Evolutionary conservation across 2,113 vertebrate genomes (phyloP).

Genomic region (Mobula hypostoma): DNA sequence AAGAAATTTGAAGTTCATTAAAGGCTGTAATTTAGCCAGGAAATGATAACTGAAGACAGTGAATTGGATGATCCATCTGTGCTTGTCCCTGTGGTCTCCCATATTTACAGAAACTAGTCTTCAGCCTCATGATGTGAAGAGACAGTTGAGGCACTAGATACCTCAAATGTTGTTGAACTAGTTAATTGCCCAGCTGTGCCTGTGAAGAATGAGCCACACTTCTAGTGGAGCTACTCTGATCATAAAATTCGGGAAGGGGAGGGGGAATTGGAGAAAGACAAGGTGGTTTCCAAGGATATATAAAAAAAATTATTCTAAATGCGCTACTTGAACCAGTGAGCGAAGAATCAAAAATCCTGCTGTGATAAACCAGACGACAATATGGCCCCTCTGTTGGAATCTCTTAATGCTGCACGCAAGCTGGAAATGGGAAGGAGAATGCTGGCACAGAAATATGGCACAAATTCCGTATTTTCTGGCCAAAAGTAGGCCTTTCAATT

Average conservation of each 20-base stretch:
- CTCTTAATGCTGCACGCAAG: neutral
- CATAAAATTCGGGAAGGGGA: neutral
- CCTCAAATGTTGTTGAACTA: too few species aligned
- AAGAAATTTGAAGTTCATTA: neutral
- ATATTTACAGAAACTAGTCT: too few species aligned
- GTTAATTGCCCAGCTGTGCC: too few species aligned
- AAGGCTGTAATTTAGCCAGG: neutral
- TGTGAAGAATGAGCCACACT: too few species aligned
- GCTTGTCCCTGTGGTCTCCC: too few species aligned
- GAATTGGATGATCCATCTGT: too few species aligned
- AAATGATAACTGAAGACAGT: too few species aligned
- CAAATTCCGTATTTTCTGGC: neutral
- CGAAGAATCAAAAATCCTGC: neutral
- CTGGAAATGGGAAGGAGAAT: neutral
- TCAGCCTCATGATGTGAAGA: too few species aligned
- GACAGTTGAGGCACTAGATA: too few species aligned
- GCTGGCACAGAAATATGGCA: neutral
- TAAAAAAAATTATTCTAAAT: too few species aligned
- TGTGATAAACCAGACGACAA: neutral
- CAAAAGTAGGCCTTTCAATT: neutral
- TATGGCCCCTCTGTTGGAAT: neutral
- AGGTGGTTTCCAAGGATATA: neutral
- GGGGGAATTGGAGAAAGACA: neutral
- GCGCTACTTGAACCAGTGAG: neutral
- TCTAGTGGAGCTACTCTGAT: too few species aligned